phyloP scores from a whole-genome alignment of 2,113 vertebrate genomes.

The Tangachromis dhanisi region DNA sequence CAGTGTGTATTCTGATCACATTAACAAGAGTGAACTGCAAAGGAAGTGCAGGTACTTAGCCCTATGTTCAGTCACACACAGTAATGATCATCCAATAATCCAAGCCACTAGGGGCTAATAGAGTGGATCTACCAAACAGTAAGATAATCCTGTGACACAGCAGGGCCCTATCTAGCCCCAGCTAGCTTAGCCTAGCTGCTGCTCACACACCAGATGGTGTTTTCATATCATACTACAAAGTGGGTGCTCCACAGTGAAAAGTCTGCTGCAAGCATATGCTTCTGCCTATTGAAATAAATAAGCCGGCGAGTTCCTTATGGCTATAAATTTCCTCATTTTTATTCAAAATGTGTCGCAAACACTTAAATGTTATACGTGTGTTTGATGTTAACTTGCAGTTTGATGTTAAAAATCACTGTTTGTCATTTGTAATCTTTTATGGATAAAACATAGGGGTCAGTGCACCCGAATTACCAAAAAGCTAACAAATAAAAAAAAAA shows the following conservation, averaged over 20 bases:
- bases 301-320: background rate
- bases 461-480: background rate
- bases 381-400: background rate
- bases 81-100: conserved; percentile 65
- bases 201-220: conserved; percentile 75
- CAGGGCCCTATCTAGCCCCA: conserved; percentile 40
- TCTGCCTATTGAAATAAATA: conserved; percentile 59
- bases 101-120: conserved; percentile 57
- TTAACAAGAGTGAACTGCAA: conserved; percentile 7
- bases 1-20: background rate
- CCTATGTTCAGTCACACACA: conserved; percentile 50
- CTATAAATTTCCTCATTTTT: background rate
- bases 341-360: background rate
- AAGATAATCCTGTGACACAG: conserved; percentile 69
- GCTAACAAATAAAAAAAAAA: background rate
- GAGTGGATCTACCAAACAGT: conserved; percentile 49
- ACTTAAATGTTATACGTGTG: background rate
- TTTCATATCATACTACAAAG: conserved; percentile 72
- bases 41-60: conserved; percentile 41
- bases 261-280: conserved; percentile 70
- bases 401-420: background rate
- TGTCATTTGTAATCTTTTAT: background rate
- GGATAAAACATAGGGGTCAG: background rate
- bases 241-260: conserved; percentile 60
- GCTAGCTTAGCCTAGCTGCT: conserved; percentile 60